Evolutionary conservation across 2,113 vertebrate genomes (phyloP).

Genomic region (Varanus salvator): DNA sequence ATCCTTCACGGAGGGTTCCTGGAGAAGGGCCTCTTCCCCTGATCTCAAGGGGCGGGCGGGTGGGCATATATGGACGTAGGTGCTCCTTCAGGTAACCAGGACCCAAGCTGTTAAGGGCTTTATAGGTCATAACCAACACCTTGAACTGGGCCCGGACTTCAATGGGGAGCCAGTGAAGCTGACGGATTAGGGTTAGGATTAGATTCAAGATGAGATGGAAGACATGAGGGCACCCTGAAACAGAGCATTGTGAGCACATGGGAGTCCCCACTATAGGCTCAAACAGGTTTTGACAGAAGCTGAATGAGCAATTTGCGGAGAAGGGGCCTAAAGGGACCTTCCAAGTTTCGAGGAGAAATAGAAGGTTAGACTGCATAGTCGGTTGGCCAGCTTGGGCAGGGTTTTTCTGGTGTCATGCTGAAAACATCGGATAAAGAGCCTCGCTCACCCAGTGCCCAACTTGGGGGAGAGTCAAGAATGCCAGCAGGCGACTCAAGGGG

Average conservation of each 20-base stretch:
- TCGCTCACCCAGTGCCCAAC: not conserved
- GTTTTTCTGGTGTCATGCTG: not conserved
- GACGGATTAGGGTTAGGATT: no score
- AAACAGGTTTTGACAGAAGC: not conserved
- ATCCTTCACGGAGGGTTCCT: no score
- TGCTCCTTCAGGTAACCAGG: no score
- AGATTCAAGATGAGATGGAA: not conserved
- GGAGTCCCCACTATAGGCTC: not conserved
- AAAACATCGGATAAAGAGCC: not conserved
- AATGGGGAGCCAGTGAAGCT: no score
- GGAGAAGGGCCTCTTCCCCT: no score
- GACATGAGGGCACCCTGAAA: not conserved
- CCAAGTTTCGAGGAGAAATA: not conserved
- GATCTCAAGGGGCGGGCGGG: no score
- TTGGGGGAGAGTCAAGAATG: not conserved
- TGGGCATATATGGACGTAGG: no score
- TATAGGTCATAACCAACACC: no score
- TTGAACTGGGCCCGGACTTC: no score
- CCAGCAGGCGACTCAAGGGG: not conserved
- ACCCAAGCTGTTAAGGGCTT: no score
- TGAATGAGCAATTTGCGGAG: not conserved
- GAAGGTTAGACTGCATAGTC: not conserved
- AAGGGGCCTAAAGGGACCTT: not conserved
- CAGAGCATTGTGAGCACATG: not conserved
- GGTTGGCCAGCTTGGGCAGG: not conserved